Evolutionary conservation across 2,797 vertebrate species (phyloP).

Genomic region (Pteronotus mesoamericanus): DNA sequence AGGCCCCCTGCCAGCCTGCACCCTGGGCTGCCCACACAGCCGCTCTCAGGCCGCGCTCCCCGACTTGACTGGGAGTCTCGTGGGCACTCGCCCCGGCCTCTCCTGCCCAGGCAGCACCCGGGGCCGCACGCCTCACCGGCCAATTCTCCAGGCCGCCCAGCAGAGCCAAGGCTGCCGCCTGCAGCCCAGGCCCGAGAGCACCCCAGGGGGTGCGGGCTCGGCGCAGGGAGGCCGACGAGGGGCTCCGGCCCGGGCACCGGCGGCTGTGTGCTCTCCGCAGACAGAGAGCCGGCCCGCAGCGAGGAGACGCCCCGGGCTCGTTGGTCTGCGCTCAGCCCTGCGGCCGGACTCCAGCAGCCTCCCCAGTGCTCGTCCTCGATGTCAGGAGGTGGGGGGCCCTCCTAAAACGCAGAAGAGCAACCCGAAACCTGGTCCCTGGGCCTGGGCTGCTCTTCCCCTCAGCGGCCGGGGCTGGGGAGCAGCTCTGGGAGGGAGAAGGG

Average conservation of each 20-base stretch:
- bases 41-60: too few relatives aligned
- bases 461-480: rapidly evolving
- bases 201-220: not conserved
- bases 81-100: rapidly evolving
- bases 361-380: rapidly evolving
- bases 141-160: not conserved
- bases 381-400: rapidly evolving
- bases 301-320: rapidly evolving
- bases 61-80: not conserved
- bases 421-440: not conserved
- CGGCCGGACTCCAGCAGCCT: rapidly evolving
- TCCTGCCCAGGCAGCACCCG: not conserved
- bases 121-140: rapidly evolving
- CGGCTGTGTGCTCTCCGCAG: rapidly evolving
- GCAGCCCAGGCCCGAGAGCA: too few relatives aligned
- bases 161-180: rapidly evolving
- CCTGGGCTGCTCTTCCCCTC: not conserved
- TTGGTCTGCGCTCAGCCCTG: not conserved
- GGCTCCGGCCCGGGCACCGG: rapidly evolving
- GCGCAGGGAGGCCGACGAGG: rapidly evolving
- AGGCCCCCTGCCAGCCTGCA: too few relatives aligned
- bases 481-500: not conserved
- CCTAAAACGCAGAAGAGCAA: not conserved
- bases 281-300: not conserved
- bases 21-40: too few relatives aligned